phyloP scores from a whole-genome alignment of 2,888 invertebrate species.

The Agapostemon virescens region DNA sequence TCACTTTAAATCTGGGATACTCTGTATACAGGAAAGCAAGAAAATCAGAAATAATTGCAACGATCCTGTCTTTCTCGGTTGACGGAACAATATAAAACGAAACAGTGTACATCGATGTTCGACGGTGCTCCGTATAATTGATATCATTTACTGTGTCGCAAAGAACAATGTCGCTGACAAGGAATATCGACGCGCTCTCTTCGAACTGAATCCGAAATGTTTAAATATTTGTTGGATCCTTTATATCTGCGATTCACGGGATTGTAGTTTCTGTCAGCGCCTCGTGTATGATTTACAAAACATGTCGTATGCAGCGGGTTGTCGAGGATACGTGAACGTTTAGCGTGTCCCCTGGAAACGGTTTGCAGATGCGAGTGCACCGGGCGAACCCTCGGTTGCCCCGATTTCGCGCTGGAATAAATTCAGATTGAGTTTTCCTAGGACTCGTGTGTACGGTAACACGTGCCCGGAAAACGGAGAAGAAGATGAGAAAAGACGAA shows the following conservation, averaged over 20 bases:
- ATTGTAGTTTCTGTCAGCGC: background rate
- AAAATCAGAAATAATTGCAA: too few species aligned
- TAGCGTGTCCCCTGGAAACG: constrained; percentile 35
- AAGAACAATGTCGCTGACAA: background rate
- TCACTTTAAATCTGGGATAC: too few species aligned
- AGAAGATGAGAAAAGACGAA: constrained; percentile 15
- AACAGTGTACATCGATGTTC: background rate
- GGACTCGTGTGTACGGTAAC: constrained; percentile 34
- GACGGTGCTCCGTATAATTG: background rate
- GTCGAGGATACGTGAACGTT: constrained; percentile 34
- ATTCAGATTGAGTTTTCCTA: constrained; percentile 53
- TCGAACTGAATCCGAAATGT: constrained; percentile 12
- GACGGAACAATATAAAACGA: background rate
- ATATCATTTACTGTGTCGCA: background rate
- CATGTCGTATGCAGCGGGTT: background rate
- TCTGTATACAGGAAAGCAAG: too few species aligned
- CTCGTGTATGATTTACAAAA: constrained; percentile 12
- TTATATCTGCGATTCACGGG: constrained; percentile 4
- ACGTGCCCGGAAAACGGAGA: constrained; percentile 23
- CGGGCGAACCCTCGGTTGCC: background rate
- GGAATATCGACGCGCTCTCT: background rate
- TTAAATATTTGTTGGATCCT: constrained; percentile 33
- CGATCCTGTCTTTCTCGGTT: background rate
- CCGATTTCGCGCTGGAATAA: constrained; percentile 47
- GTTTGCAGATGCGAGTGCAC: constrained; percentile 9